Evolutionary conservation across 92 coral and sea anemone genomes (phyloP).

Genomic region (Parazoanthus darwini): DNA sequence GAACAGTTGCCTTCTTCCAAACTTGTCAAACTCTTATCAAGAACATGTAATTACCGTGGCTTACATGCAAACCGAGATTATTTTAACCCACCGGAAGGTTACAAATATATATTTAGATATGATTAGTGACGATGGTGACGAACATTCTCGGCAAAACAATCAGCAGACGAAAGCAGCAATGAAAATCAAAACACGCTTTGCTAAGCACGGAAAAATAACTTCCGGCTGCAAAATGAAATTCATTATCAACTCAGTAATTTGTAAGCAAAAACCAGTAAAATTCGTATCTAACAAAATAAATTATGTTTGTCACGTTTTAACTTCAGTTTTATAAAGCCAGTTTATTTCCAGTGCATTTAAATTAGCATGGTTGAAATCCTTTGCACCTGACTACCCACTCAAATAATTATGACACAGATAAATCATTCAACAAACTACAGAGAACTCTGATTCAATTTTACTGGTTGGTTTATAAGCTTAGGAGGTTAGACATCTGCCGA

Average conservation of each 20-base stretch:
- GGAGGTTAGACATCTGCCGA: neutral
- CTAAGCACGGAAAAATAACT: neutral
- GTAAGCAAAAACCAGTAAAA: neutral
- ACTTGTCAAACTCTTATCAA: neutral
- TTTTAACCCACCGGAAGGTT: neutral
- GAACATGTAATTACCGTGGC: neutral
- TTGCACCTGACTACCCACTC: neutral
- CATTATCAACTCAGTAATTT: neutral
- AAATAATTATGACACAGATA: neutral
- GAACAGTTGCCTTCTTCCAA: neutral
- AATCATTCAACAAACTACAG: neutral
- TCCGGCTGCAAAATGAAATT: constrained; percentile 1
- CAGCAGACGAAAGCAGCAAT: constrained; percentile 1
- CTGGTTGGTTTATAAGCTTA: neutral
- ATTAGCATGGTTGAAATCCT: neutral
- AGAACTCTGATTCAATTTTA: neutral
- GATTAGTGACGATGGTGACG: neutral
- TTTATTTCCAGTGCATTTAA: neutral
- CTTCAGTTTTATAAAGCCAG: neutral
- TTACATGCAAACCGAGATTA: neutral
- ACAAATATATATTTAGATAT: neutral
- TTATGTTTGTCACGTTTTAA: too few species aligned
- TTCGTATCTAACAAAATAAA: neutral
- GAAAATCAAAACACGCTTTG: constrained; percentile 20
- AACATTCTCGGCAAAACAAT: neutral